Evolutionary conservation across 2,797 vertebrate species (phyloP), one percentile per base, ranked within the genome.

Genomic region (Catharus ustulatus): DNA sequence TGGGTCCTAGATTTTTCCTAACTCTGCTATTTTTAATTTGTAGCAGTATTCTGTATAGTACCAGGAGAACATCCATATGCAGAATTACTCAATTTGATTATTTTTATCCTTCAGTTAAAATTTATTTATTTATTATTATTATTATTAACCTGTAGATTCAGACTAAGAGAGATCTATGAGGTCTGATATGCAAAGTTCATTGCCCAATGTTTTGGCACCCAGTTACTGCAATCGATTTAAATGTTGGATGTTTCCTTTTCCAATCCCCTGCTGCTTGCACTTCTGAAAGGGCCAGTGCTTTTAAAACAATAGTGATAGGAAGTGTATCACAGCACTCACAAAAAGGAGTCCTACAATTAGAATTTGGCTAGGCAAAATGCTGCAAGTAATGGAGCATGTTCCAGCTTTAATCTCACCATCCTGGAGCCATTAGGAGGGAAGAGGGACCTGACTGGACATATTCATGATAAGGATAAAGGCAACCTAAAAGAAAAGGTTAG

Each of bases 271-370:
- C 73, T 89, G 36, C 80, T 57, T 73, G n/a, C 0, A 0, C 45
- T 79, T 55, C 69, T 93, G 79, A 82, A 95, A 94, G 73, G 24
- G 38, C 23, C 52, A 84, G 42, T 84, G 61, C 87, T 94, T 95
- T 77, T 82, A 40, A 74, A 94, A 91, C 71, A 93, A 90, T 74
- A 34, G 27, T 4, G 2, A 54, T 80, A 82, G 85, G 80, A 94
- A 90, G 43, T 52, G 54, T 77, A 91, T 82, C 77, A 58, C 1
- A 10, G 67, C 58, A 76, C 32, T 61, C 69, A 91, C 55, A 77
- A 93, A 96, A 88, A 27, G 8, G 23, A 73, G 23, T 38, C 38
- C 52, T 54, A 57, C 67, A 71, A 7, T 77, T 63, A 45, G 32
- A 66, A 84, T 84, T 63, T 67, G 27, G 29, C 48, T 55, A 36